Conservation (phyloP, 2,113 vertebrate genomes). For the Alaudala cheleensis region DNA sequence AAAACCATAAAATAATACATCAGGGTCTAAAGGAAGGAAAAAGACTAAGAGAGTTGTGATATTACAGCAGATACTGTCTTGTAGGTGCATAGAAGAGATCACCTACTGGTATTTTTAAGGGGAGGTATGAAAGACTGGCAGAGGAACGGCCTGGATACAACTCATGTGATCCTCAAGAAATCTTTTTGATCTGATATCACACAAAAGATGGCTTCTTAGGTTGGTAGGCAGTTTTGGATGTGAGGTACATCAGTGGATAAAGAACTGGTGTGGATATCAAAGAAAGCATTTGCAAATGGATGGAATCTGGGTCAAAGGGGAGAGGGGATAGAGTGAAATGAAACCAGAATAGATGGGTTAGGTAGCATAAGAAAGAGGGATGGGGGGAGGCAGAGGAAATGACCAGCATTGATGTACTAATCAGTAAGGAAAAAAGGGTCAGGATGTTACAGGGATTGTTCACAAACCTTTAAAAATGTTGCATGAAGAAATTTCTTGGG, state of each 20-base stretch:
- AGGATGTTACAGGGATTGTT: conserved; percentile 22
- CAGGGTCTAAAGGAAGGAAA: not conserved
- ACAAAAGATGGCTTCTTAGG: conserved; percentile 14
- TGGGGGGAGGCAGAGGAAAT: conserved; percentile 6
- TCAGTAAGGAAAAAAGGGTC: conserved; percentile 36
- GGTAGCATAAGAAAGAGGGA: not conserved
- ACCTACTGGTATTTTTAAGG: conserved; percentile 10
- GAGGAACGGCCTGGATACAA: not conserved
- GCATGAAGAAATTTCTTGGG: conserved; percentile 16
- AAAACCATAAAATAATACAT: not conserved
- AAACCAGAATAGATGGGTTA: not conserved
- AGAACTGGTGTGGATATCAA: not conserved
- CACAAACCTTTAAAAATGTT: conserved; percentile 19
- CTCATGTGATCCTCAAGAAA: conserved; percentile 28
- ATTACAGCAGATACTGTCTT: not conserved
- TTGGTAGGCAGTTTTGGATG: not conserved
- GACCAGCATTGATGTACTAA: not conserved
- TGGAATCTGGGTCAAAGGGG: not conserved
- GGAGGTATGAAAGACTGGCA: not conserved
- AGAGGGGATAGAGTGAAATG: not conserved
- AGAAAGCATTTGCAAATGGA: not conserved
- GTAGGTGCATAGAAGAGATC: not conserved
- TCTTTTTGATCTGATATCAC: not conserved
- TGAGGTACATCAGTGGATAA: not conserved
- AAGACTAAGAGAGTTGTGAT: not conserved